Evolutionary conservation across 2,797 vertebrate genomes (phyloP).

Genomic region (Enteromius unitaeniatus): DNA sequence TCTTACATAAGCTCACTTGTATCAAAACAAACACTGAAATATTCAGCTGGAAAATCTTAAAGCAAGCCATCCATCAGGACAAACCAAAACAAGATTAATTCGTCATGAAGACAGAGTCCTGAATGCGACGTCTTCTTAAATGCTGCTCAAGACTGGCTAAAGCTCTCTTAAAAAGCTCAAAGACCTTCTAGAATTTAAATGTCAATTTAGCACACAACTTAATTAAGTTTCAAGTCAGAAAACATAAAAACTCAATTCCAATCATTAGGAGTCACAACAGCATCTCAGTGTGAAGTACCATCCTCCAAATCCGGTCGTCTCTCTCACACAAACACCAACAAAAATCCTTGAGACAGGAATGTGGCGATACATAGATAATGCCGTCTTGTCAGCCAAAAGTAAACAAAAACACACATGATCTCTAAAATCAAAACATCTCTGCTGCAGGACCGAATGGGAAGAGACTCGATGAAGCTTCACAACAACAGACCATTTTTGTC

Average conservation of each 20-base stretch:
- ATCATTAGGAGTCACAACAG: slow-evolving; percentile 14
- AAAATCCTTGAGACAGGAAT: slow-evolving; percentile 41
- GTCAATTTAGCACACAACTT: slow-evolving; percentile 1
- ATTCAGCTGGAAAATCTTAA: slow-evolving; percentile 40
- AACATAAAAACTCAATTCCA: background rate
- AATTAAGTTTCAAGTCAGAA: background rate
- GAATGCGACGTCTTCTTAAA: background rate
- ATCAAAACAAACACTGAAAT: slow-evolving; percentile 37
- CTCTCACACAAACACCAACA: slow-evolving; percentile 28
- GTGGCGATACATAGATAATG: slow-evolving; percentile 40
- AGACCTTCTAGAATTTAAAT: background rate
- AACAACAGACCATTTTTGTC: background rate
- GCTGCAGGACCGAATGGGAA: background rate
- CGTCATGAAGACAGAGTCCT: slow-evolving; percentile 33
- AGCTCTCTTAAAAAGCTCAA: background rate
- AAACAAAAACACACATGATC: slow-evolving; percentile 33
- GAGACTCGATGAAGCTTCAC: background rate
- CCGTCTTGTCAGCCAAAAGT: slow-evolving; percentile 1
- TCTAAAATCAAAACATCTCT: slow-evolving; percentile 12
- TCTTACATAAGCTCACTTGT: slow-evolving; percentile 19
- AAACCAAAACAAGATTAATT: slow-evolving; percentile 19
- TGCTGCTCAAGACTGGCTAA: background rate
- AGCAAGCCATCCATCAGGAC: slow-evolving; percentile 14
- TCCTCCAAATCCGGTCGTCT: background rate
- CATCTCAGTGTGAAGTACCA: background rate